Conservation (phyloP, 2,797 vertebrate genomes). For the Chrysocyon brachyurus region DNA sequence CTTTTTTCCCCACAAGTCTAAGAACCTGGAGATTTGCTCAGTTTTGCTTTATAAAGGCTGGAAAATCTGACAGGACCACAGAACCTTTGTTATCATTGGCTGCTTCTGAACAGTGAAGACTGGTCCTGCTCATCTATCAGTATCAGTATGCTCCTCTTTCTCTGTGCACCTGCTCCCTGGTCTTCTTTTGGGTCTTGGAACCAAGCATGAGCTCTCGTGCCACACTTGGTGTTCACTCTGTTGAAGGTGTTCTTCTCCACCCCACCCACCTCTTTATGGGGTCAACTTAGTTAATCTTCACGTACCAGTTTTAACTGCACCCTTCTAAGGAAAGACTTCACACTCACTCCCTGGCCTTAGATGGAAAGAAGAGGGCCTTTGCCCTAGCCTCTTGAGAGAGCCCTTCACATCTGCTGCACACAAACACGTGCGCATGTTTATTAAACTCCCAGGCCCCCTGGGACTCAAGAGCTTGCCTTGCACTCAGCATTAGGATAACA, state of each 20-base stretch:
- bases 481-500: neutral
- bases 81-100: neutral
- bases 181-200: neutral
- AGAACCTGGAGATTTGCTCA: neutral
- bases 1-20: neutral
- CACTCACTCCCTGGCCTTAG: neutral
- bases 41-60: neutral
- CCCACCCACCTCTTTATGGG: neutral
- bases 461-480: neutral
- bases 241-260: neutral
- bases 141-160: neutral
- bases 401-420: neutral
- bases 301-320: neutral
- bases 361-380: neutral
- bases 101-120: neutral
- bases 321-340: neutral
- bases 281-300: neutral
- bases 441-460: neutral
- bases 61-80: neutral
- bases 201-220: neutral
- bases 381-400: neutral
- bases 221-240: neutral
- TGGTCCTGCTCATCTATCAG: neutral
- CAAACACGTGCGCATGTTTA: neutral
- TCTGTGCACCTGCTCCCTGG: neutral